Evolutionary conservation across 35 echinoderm and acorn worm species (phyloP).

Genomic region (Patiria miniata): DNA sequence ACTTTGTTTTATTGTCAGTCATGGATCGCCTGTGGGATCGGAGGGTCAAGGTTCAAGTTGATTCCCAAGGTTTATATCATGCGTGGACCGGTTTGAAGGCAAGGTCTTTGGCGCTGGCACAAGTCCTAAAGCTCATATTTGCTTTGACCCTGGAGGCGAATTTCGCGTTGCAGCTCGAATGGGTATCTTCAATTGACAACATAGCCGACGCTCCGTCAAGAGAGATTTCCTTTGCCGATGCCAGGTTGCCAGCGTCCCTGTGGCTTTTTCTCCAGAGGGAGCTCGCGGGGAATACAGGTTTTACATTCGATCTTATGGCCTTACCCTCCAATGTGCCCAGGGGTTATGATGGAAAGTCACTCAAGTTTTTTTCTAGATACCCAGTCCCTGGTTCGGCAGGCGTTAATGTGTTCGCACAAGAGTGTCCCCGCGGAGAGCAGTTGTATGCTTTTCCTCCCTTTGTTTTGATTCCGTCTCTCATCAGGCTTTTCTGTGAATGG

Average conservation of each 20-base stretch:
- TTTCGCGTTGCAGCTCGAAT: background rate
- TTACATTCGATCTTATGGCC: too few relatives aligned
- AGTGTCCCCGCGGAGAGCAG: background rate
- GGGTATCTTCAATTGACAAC: background rate
- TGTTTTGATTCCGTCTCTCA: background rate
- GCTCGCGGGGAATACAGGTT: background rate
- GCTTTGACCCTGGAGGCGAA: background rate
- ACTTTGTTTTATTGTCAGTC: background rate
- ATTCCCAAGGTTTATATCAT: background rate
- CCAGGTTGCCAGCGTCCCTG: background rate
- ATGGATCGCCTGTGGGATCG: background rate
- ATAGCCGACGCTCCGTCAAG: background rate
- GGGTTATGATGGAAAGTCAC: too few relatives aligned
- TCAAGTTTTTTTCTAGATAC: too few relatives aligned
- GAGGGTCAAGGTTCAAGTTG: background rate
- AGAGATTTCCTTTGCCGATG: background rate
- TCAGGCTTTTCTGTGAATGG: background rate
- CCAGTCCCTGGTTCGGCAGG: too few relatives aligned
- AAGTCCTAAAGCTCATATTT: background rate
- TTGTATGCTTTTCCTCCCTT: background rate
- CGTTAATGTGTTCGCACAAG: too few relatives aligned
- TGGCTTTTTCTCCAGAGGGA: background rate
- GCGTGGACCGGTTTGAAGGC: background rate
- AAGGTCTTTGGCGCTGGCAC: background rate
- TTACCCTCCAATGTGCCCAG: too few relatives aligned